These are phyloP conservation scores for Andricus grossulariae DNA, from an alignment of 1,140 invertebrate genomes.

Conservation along the genomic window DNA sequence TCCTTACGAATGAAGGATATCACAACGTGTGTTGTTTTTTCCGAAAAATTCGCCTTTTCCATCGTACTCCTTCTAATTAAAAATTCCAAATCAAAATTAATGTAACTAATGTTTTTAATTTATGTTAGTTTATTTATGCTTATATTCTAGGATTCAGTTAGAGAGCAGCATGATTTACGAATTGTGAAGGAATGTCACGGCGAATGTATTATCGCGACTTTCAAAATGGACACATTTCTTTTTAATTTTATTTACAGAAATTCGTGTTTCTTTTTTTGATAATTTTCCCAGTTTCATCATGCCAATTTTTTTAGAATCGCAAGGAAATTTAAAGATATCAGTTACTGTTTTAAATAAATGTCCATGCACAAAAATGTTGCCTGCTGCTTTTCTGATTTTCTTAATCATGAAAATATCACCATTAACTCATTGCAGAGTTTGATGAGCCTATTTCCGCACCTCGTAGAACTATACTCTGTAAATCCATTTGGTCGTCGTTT, in stretches of 20 bases:
- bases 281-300: no score
- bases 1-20: neutral
- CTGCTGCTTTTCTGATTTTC: neutral
- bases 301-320: no score
- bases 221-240: constrained; percentile 22
- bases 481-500: neutral
- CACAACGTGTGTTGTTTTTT: constrained; percentile 18
- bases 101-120: no score
- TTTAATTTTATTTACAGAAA: no score
- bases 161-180: neutral
- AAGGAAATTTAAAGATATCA: no score
- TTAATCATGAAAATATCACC: neutral
- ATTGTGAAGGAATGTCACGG: constrained; percentile 20
- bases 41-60: no score
- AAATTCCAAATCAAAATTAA: no score
- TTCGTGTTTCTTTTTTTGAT: no score
- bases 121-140: neutral
- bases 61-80: no score
- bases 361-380: constrained; percentile 3
- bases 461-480: neutral
- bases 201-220: constrained; percentile 6
- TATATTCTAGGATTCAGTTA: neutral
- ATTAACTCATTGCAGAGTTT: neutral
- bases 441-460: neutral
- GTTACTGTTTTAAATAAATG: neutral